Percentiles rank a stretch among this genome's conserved stretches.
These are phyloP conservation scores for Elephantulus edwardii DNA, from an alignment of 2,113 vertebrate species.

Conservation along the genomic window DNA sequence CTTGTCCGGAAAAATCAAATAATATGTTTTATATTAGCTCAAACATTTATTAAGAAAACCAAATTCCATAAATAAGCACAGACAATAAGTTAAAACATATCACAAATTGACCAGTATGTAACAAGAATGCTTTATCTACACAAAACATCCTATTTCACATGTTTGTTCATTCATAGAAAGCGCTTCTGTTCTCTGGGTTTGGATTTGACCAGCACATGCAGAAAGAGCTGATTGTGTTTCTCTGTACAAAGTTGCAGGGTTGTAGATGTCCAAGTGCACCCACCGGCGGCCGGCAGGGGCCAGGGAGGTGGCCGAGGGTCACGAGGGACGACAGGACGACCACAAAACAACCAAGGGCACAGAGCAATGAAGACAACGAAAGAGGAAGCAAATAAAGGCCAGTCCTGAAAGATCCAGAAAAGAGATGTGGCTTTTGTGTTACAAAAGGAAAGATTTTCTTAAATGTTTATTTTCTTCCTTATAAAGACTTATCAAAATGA, in stretches of 20 bases:
- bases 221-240: constrained; percentile 85
- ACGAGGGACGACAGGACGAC: constrained; percentile 80
- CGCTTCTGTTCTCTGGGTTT: constrained; percentile 85
- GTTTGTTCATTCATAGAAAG: constrained; percentile 91
- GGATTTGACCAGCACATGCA: constrained; percentile 94
- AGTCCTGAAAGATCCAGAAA: constrained; percentile 75
- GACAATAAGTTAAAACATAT: constrained; percentile 98
- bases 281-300: constrained; percentile 74
- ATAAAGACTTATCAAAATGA: constrained; percentile 80
- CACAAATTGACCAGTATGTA: constrained; percentile 97
- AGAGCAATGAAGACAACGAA: constrained; percentile 67
- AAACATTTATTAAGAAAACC: constrained; percentile 98
- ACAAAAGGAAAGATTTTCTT: constrained; percentile 68
- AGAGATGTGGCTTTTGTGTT: constrained; percentile 73
- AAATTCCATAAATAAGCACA: constrained; percentile 96
- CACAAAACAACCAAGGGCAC: constrained; percentile 80
- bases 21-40: constrained; percentile 93
- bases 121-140: constrained; percentile 98
- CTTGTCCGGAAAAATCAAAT: constrained; percentile 92
- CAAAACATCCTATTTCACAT: constrained; percentile 98
- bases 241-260: constrained; percentile 85
- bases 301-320: constrained; percentile 79
- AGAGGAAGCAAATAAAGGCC: constrained; percentile 71
- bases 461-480: constrained; percentile 58
- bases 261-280: constrained; percentile 80